Evolutionary conservation across 2,113 vertebrate genomes (phyloP).

Genomic region (Xenopus borealis): DNA sequence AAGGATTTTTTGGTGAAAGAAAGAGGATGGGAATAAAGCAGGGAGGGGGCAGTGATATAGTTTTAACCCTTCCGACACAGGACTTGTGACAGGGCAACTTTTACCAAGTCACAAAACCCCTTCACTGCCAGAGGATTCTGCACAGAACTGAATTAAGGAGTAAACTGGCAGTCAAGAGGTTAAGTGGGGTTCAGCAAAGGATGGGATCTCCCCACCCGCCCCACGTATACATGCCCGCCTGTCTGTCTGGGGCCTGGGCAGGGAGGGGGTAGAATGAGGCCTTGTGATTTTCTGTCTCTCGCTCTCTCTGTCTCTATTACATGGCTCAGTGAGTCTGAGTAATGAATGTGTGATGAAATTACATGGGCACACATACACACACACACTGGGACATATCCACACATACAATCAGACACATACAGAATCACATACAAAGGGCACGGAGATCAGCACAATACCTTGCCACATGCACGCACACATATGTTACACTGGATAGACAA

Average conservation of each 20-base stretch:
- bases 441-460: neutral
- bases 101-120: neutral
- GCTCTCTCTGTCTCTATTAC: conserved; percentile 47
- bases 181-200: conserved; percentile 43
- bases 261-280: conserved; percentile 46
- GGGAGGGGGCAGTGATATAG: conserved; percentile 28
- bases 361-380: conserved; percentile 38
- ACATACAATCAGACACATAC: conserved; percentile 1
- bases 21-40: conserved; percentile 35
- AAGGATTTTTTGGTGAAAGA: conserved; percentile 43
- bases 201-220: conserved; percentile 34
- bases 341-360: conserved; percentile 48
- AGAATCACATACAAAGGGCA: neutral
- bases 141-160: neutral
- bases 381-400: neutral
- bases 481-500: neutral
- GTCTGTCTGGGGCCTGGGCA: conserved; percentile 46
- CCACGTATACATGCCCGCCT: conserved; percentile 42
- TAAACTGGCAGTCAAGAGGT: conserved; percentile 22
- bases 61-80: conserved; percentile 25
- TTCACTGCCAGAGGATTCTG: conserved; percentile 5
- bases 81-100: neutral
- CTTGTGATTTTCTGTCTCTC: conserved; percentile 47
- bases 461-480: neutral
- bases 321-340: conserved; percentile 46